These are phyloP conservation scores for Melikaiella ostensackeni DNA, from an alignment of 2,888 invertebrate species.

Conservation along the genomic window DNA sequence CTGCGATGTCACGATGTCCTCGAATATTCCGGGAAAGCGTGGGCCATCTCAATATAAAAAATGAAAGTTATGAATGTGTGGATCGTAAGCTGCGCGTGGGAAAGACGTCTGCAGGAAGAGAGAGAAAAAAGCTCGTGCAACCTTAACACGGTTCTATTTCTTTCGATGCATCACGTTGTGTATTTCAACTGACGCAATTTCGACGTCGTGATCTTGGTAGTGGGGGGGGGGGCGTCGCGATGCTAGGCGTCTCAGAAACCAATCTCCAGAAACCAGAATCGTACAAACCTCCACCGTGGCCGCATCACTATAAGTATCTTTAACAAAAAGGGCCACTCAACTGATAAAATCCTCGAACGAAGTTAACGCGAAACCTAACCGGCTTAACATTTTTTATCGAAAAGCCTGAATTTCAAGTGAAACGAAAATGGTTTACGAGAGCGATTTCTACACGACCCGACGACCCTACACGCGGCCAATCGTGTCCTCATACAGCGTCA, in stretches of 20 bases:
- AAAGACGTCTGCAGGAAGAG: constrained; percentile 47
- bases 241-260: constrained; percentile 56
- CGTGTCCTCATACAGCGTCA: constrained; percentile 86
- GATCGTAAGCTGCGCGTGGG: constrained; percentile 49
- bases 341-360: constrained; percentile 48
- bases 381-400: constrained; percentile 26
- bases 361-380: constrained; percentile 48
- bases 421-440: constrained; percentile 92
- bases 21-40: constrained; percentile 33
- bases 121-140: constrained; percentile 64
- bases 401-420: constrained; percentile 61
- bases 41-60: constrained; percentile 10
- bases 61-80: constrained; percentile 3
- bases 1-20: background rate
- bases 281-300: constrained; percentile 75
- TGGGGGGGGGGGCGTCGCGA: constrained; percentile 53
- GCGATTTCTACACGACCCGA: constrained; percentile 94
- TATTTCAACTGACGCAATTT: constrained; percentile 60
- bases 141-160: constrained; percentile 77
- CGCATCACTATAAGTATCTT: constrained; percentile 63
- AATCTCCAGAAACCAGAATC: constrained; percentile 66
- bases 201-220: constrained; percentile 48
- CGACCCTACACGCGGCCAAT: constrained; percentile 88
- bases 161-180: constrained; percentile 68
- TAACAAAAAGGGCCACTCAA: constrained; percentile 45